Percentiles rank a stretch among this genome's conserved stretches.
These are phyloP conservation scores for Onychostruthus taczanowskii DNA, from an alignment of 2,113 vertebrate genomes.

Conservation along the genomic window DNA sequence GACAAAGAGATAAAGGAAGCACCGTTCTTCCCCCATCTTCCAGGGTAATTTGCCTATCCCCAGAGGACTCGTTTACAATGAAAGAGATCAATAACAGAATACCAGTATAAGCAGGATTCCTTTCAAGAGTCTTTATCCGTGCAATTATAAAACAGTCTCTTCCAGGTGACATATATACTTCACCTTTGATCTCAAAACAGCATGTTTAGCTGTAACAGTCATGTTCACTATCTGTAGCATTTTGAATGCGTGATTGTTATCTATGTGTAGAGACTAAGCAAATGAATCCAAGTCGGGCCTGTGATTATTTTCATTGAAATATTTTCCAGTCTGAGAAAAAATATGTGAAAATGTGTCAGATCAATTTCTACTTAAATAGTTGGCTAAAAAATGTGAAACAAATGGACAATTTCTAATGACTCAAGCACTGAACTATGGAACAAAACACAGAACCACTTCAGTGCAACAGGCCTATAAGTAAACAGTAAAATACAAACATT, in stretches of 20 bases:
- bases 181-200: slow-evolving; percentile 51
- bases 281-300: background rate
- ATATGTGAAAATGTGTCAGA: background rate
- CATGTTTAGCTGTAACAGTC: slow-evolving; percentile 38
- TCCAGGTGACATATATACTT: background rate
- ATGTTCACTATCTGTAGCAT: slow-evolving; percentile 28
- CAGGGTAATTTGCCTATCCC: slow-evolving; percentile 22
- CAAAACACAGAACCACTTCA: slow-evolving; percentile 32
- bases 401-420: slow-evolving; percentile 50
- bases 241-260: slow-evolving; percentile 46
- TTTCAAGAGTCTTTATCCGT: background rate
- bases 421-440: background rate
- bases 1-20: background rate
- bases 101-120: background rate
- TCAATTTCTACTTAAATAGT: slow-evolving; percentile 47
- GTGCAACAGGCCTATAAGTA: slow-evolving; percentile 19
- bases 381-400: slow-evolving; percentile 34
- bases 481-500: slow-evolving; percentile 50
- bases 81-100: slow-evolving; percentile 1
- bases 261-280: background rate
- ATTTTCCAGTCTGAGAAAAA: background rate
- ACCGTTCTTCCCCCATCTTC: background rate
- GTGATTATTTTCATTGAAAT: background rate
- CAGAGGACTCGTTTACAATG: background rate
- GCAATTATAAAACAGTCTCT: background rate